A percentile compares a stretch with the other conserved stretches of the same genome.
These are phyloP conservation scores for Catagonus wagneri DNA, from an alignment of 2,113 vertebrate genomes.

Conservation along the genomic window DNA sequence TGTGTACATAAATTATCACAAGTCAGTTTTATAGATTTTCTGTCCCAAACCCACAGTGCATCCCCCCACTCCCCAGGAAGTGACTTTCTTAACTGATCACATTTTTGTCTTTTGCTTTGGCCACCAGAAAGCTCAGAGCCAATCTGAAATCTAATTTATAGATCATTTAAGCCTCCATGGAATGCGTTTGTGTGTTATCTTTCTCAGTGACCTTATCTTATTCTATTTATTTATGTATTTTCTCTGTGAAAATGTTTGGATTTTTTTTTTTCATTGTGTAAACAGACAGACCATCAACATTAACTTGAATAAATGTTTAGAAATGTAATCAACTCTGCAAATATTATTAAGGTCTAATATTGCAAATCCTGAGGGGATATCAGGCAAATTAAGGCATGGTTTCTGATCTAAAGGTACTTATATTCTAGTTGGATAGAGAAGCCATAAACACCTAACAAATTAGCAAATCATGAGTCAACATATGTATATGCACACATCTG, in stretches of 20 bases:
- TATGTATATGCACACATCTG: not conserved
- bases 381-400: not conserved
- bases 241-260: not conserved
- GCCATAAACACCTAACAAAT: not conserved
- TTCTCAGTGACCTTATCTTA: slow-evolving; percentile 20
- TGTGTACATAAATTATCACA: too few relatives aligned
- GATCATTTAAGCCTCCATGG: not conserved
- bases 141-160: not conserved
- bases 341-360: slow-evolving; percentile 21
- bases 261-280: not conserved
- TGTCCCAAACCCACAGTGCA: too few relatives aligned
- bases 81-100: slow-evolving; percentile 32
- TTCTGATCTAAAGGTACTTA: slow-evolving; percentile 15
- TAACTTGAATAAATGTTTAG: slow-evolving; percentile 11
- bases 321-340: not conserved
- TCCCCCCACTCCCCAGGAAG: too few relatives aligned
- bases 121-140: not conserved
- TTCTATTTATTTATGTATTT: not conserved
- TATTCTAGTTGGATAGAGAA: not conserved
- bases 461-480: not conserved
- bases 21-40: too few relatives aligned
- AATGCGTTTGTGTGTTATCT: not conserved
- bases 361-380: not conserved
- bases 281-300: not conserved
- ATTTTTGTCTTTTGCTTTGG: slow-evolving; percentile 46